phyloP scores from a whole-genome alignment of 2,888 invertebrate genomes.

The Drosophila seclusa region DNA sequence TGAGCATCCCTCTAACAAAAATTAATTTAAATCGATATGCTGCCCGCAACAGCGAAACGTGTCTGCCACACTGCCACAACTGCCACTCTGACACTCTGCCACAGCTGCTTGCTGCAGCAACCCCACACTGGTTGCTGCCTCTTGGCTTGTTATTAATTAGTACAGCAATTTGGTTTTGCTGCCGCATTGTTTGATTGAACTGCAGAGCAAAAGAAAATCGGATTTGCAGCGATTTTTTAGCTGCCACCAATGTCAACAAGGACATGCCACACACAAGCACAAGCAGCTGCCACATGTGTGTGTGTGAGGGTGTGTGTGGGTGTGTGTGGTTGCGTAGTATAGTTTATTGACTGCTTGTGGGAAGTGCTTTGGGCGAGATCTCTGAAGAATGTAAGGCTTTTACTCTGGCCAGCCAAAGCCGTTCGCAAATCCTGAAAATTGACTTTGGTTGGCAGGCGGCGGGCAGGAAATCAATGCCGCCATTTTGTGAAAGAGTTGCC shows the following conservation, averaged over 20 bases:
- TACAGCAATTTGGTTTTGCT: slow-evolving; percentile 63
- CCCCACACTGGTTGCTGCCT: slow-evolving; percentile 9
- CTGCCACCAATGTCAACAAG: slow-evolving; percentile 66
- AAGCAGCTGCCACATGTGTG: slow-evolving; percentile 17
- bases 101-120: slow-evolving; percentile 12
- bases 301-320: background rate
- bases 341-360: slow-evolving; percentile 82
- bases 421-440: slow-evolving; percentile 81
- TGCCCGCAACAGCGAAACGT: slow-evolving; percentile 66
- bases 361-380: slow-evolving; percentile 82
- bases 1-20: slow-evolving; percentile 85
- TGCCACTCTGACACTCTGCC: background rate
- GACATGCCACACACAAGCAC: slow-evolving; percentile 64
- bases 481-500: slow-evolving; percentile 76
- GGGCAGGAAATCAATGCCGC: slow-evolving; percentile 76
- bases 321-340: slow-evolving; percentile 40
- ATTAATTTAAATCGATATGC: slow-evolving; percentile 84
- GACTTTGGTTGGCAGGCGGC: slow-evolving; percentile 69
- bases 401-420: slow-evolving; percentile 61
- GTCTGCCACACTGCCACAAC: slow-evolving; percentile 37
- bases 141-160: slow-evolving; percentile 67
- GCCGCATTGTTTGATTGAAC: slow-evolving; percentile 55
- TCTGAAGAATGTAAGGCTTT: slow-evolving; percentile 74
- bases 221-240: slow-evolving; percentile 28
- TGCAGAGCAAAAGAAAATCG: slow-evolving; percentile 21